Conservation (phyloP, 2,797 vertebrate species). For the Eurystomus glaucurus region DNA sequence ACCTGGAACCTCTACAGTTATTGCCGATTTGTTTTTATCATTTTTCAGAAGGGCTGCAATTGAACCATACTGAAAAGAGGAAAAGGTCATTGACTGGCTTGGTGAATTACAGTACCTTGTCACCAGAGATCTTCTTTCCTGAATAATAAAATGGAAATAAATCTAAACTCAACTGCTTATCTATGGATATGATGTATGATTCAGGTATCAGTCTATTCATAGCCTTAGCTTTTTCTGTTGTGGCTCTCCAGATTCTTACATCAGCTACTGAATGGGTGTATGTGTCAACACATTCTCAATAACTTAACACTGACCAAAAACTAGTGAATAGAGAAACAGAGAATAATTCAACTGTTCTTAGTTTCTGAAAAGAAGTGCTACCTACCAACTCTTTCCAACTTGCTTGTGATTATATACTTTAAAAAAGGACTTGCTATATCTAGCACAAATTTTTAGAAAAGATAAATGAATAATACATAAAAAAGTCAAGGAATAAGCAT, state of each 20-base stretch:
- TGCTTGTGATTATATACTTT: not conserved
- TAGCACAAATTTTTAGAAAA: not conserved
- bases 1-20: conserved; percentile 58
- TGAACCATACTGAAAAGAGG: conserved; percentile 15
- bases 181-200: not conserved
- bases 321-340: not conserved
- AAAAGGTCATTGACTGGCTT: conserved; percentile 6
- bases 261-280: not conserved
- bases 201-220: not conserved
- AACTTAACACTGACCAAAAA: not conserved
- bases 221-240: not conserved
- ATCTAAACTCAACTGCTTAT: not conserved
- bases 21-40: conserved; percentile 53
- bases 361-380: not conserved
- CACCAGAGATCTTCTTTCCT: conserved; percentile 23
- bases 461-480: not conserved
- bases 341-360: not conserved
- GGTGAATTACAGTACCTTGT: conserved; percentile 26
- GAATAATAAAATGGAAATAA: conserved; percentile 48
- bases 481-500: not conserved
- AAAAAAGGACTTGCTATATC: not conserved
- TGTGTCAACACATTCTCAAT: not conserved
- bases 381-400: not conserved
- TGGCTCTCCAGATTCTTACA: not conserved
- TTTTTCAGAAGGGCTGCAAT: conserved; percentile 42